phyloP scores from a whole-genome alignment of 2,113 vertebrate genomes.

The Cebidichthys violaceus region DNA sequence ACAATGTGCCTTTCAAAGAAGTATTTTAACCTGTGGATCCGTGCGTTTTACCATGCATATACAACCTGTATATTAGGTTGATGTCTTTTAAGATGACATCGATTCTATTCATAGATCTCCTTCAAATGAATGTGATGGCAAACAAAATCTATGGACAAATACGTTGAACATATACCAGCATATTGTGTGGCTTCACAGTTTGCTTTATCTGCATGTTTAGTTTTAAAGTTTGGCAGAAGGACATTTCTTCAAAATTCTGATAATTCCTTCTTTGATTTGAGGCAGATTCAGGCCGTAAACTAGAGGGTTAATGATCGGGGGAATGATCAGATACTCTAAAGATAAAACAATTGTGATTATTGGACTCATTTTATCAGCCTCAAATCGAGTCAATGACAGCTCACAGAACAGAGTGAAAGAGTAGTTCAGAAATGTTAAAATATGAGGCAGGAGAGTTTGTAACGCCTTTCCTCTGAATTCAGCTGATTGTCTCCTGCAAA shows the following conservation, averaged over 20 bases:
- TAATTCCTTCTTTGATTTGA: constrained; percentile 5
- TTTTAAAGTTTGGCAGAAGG: too few species aligned
- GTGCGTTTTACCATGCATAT: too few species aligned
- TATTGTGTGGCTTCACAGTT: too few species aligned
- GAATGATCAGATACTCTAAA: constrained; percentile 33
- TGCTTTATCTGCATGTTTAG: too few species aligned
- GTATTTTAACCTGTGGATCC: too few species aligned
- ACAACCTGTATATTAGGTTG: too few species aligned
- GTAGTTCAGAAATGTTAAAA: constrained; percentile 27
- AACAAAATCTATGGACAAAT: not conserved
- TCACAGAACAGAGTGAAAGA: not conserved
- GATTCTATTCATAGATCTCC: not conserved
- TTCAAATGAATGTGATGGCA: not conserved
- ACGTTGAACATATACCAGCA: too few species aligned
- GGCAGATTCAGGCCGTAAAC: constrained; percentile 49
- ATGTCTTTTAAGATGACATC: not conserved
- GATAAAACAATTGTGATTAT: constrained; percentile 15
- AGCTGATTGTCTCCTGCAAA: constrained; percentile 15
- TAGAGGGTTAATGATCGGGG: constrained; percentile 47
- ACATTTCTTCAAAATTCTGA: too few species aligned
- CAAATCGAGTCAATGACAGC: not conserved
- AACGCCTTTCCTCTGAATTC: constrained; percentile 38
- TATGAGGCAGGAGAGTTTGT: constrained; percentile 54
- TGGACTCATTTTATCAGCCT: not conserved
- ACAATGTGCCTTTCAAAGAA: too few species aligned